Percentiles rank a stretch among this genome's conserved stretches.
These are phyloP conservation scores for Zosterops lateralis DNA, from an alignment of 2,113 vertebrate genomes.

Conservation along the genomic window DNA sequence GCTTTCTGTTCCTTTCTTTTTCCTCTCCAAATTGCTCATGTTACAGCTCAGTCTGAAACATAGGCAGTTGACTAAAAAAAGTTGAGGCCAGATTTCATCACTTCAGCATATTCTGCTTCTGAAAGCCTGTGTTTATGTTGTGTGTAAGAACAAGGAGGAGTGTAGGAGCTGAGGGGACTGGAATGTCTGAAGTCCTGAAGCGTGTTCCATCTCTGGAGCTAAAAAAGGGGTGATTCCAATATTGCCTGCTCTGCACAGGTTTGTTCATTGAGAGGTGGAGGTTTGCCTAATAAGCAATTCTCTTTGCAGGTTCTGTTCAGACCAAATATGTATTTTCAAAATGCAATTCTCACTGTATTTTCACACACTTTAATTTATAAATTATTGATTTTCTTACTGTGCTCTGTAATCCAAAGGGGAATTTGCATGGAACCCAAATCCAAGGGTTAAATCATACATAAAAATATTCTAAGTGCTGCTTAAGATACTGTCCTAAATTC, in stretches of 20 bases:
- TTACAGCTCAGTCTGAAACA: neutral
- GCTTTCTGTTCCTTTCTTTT: neutral
- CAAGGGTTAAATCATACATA: neutral
- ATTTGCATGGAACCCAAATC: neutral
- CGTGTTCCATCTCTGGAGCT: rapidly evolving
- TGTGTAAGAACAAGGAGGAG: neutral
- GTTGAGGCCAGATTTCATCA: neutral
- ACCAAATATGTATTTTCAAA: neutral
- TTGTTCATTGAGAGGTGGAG: neutral
- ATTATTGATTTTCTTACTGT: neutral
- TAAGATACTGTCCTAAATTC: neutral
- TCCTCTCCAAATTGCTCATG: neutral
- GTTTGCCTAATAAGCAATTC: neutral
- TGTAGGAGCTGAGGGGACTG: neutral
- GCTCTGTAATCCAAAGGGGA: neutral
- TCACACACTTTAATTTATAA: neutral
- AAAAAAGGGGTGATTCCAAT: neutral
- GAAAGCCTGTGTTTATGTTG: neutral
- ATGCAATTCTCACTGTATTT: neutral
- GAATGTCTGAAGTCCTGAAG: neutral
- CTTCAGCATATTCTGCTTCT: neutral
- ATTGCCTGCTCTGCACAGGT: neutral
- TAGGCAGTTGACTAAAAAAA: neutral
- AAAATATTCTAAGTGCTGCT: neutral
- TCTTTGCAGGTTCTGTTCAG: neutral